Base-by-base conservation (phyloP, 1,140 invertebrate species). In the Drosophila malerkotliana region DNA sequence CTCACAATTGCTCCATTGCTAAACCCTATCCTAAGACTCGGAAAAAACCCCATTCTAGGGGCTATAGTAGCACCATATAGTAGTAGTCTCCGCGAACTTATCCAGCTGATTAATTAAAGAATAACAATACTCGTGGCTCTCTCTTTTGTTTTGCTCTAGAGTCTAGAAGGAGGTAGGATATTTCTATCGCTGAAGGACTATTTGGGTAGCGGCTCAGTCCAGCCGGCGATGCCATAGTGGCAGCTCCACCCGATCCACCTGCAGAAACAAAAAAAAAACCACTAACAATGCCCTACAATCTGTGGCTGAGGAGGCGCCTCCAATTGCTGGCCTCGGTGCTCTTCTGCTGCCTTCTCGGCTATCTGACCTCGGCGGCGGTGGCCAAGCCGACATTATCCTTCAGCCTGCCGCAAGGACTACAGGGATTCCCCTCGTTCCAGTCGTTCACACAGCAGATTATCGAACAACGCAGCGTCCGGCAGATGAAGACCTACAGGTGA, bases 401-500 rank as follows among this genome's bases (percentile, higher is more conserved):
- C 28, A 89, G 77, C 39, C 63, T 92, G 62, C 88, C 91, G 0
- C 84, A 90, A 44, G 84, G 90, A 12, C 59, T 91, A 4, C 87
- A 91, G 52, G 77, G 87, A 21, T 90, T 91, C 45, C 79, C 90
- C 44, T 91, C 91, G 3, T 87, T 92, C 18, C 77, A 90, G 18
- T 90, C 91, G 12, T 90, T 92, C 15, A 92, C 91, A n/a, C 91
- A 92, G 52, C 85, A 92, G 60, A 88, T 91, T 37, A 89, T 92
- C 60, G 90, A 90, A 18, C 79, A 91, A 64, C 74, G 91, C 26
- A 91, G 80, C 56, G 53, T 79, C 18, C 74, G 87, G 0, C 91
- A 91, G 81, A 92, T 92, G 91, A 92, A 92, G 76, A 87, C 80
- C 1, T 92, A 92, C 68, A 92, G 91, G 91, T 92, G 62, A 92